Percentiles rank a stretch among this genome's conserved stretches.
These are phyloP conservation scores for Pteronura brasiliensis DNA, from an alignment of 2,113 vertebrate species.

Conservation along the genomic window DNA sequence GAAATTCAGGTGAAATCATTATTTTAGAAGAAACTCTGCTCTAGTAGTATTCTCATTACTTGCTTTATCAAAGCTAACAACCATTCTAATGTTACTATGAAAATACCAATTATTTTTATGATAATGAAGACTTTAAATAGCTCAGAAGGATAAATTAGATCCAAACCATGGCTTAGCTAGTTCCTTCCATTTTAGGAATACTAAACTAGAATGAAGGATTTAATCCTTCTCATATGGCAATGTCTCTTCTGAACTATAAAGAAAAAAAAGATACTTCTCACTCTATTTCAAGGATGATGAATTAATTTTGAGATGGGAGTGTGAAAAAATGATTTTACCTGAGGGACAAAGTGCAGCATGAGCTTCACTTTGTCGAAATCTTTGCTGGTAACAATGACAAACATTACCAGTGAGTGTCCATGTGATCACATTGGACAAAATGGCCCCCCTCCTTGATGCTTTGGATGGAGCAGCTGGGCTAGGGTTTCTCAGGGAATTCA, in stretches of 20 bases:
- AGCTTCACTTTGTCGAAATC: background rate
- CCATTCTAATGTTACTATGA: constrained; percentile 45
- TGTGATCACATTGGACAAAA: background rate
- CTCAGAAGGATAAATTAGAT: constrained; percentile 58
- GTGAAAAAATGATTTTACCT: background rate
- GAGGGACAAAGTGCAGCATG: background rate
- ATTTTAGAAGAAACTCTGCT: constrained; percentile 31
- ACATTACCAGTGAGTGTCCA: background rate
- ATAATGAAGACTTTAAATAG: constrained; percentile 71
- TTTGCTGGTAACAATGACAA: background rate
- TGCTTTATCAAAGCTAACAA: constrained; percentile 60
- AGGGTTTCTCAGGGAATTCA: background rate
- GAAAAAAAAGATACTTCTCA: constrained; percentile 4
- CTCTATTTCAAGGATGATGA: constrained; percentile 2
- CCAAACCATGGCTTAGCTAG: constrained; percentile 41
- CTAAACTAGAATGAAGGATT: constrained; percentile 47
- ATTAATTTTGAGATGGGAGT: background rate
- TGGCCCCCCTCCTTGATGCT: background rate
- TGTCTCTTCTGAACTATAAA: constrained; percentile 46
- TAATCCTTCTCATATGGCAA: constrained; percentile 48
- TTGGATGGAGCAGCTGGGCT: background rate
- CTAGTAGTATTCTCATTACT: constrained; percentile 33
- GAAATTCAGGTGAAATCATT: constrained; percentile 16
- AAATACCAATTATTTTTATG: constrained; percentile 73
- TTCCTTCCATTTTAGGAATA: constrained; percentile 49